These are phyloP conservation scores for Danio aesculapii DNA, from an alignment of 2,797 vertebrate genomes.

Conservation along the genomic window DNA sequence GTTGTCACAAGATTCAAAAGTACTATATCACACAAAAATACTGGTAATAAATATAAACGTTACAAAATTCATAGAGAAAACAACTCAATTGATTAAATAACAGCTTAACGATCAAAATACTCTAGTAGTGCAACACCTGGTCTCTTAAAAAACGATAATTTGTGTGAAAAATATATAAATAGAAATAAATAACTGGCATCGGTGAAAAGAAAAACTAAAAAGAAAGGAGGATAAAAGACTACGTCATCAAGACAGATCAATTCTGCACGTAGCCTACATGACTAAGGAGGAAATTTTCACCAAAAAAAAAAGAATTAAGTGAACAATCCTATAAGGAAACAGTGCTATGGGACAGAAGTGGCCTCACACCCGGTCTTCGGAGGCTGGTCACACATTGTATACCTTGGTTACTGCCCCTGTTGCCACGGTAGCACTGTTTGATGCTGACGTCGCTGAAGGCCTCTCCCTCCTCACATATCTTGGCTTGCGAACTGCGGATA, in stretches of 20 bases:
- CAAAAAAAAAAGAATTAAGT: not conserved
- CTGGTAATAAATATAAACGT: conserved; percentile 46
- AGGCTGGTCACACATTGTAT: conserved; percentile 80
- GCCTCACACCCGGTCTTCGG: not conserved
- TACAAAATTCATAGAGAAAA: conserved; percentile 37
- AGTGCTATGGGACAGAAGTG: conserved; percentile 52
- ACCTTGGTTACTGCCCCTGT: conserved; percentile 81
- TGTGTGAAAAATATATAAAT: conserved; percentile 42
- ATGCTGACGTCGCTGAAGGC: conserved; percentile 72
- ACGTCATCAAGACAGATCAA: conserved; percentile 8
- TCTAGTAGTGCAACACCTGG: conserved; percentile 43
- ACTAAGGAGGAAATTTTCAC: conserved; percentile 2
- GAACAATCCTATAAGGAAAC: conserved; percentile 25
- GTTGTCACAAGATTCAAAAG: conserved; percentile 31
- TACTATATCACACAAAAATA: conserved; percentile 42
- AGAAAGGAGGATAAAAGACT: conserved; percentile 43
- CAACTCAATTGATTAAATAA: not conserved
- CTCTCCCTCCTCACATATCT: conserved; percentile 90
- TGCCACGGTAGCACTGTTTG: conserved; percentile 70
- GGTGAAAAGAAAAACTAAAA: conserved; percentile 65
- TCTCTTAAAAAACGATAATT: conserved; percentile 21
- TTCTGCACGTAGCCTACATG: conserved; percentile 1
- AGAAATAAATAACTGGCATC: conserved; percentile 60
- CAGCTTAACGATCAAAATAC: conserved; percentile 35
- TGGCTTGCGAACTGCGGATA: conserved; percentile 86